Evolutionary conservation across 2,888 invertebrate species (phyloP).

Genomic region (Acrocera orbiculus): DNA sequence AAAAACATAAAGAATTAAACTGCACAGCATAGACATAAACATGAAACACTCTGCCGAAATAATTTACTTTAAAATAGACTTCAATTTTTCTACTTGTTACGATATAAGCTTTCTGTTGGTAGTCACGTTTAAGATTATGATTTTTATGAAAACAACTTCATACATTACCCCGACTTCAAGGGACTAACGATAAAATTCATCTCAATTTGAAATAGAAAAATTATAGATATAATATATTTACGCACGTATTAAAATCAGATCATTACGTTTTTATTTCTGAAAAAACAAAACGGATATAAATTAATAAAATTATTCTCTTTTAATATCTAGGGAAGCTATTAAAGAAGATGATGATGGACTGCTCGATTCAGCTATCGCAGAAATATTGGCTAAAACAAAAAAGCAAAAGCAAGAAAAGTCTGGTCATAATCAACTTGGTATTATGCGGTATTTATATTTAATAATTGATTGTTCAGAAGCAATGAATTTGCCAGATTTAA

Average conservation of each 20-base stretch:
- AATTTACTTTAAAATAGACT: too few relatives aligned
- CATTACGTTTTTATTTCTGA: background rate
- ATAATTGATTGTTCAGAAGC: constrained; percentile 86
- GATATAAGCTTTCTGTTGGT: too few relatives aligned
- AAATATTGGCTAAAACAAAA: constrained; percentile 79
- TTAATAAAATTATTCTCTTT: constrained; percentile 3
- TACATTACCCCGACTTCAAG: too few relatives aligned
- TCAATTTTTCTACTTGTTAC: too few relatives aligned
- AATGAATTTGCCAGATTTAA: constrained; percentile 89
- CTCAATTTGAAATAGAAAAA: too few relatives aligned
- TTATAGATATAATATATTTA: background rate
- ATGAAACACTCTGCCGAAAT: too few relatives aligned
- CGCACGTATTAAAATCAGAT: background rate
- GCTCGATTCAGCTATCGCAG: constrained; percentile 76
- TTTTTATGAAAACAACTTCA: too few relatives aligned
- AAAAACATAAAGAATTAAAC: too few relatives aligned
- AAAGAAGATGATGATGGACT: constrained; percentile 91
- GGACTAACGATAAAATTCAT: too few relatives aligned
- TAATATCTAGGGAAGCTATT: constrained; percentile 70
- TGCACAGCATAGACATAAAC: too few relatives aligned
- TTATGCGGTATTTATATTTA: constrained; percentile 93
- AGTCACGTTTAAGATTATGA: too few relatives aligned
- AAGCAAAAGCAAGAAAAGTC: constrained; percentile 54
- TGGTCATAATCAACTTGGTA: constrained; percentile 75
- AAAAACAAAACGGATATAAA: too few relatives aligned